Evolutionary conservation across 2,113 vertebrate species (phyloP), one percentile per base, ranked within the genome.

Genomic region (Polypterus senegalus): DNA sequence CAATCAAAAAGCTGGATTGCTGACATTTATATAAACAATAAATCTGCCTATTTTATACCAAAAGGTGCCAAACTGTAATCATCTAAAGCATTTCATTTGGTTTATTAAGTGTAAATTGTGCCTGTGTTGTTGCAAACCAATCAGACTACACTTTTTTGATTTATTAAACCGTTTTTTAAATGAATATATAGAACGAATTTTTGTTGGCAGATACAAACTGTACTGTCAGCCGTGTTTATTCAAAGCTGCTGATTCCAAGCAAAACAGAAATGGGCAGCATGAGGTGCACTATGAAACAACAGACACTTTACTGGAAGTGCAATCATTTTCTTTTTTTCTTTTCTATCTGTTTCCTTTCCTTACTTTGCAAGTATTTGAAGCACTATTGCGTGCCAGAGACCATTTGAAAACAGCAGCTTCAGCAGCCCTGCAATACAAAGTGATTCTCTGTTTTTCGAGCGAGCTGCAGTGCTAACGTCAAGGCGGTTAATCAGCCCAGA

Each of bases 1-100:
- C 9, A 10, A 44, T 9, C 55, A 54, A 54, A 45, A 43, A 58
- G 56, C 7, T 52, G 51, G 48, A 46, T 27, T 27, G 9, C 10
- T 54, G 58, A 74, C 73, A 1, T 74, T 68, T 71, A 76, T 75
- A 78, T 74, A 69, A 69, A 70, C 81, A 75, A 7, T 78, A 74
- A 79, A 70, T 69, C 76, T 77, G 79, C 83, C 80, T 81, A 75
- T 78, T 79, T 79, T 80, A 75, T 80, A 79, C 80, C 72, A 74
- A 76, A n/a, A 83, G 73, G 89, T 93, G 91, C 92, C 90, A 95
- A 94, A 92, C 84, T 84, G 83, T 86, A 85, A 88, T 73, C 77
- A 63, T 69, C 76, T 83, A 77, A 78, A 83, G 76, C 73, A 78
- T 61, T 66, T 66, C 81, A 74, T 69, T 73, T 75, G 73, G 76